phyloP scores from a whole-genome alignment of 2,113 vertebrate species.

The Xenus cinereus region DNA sequence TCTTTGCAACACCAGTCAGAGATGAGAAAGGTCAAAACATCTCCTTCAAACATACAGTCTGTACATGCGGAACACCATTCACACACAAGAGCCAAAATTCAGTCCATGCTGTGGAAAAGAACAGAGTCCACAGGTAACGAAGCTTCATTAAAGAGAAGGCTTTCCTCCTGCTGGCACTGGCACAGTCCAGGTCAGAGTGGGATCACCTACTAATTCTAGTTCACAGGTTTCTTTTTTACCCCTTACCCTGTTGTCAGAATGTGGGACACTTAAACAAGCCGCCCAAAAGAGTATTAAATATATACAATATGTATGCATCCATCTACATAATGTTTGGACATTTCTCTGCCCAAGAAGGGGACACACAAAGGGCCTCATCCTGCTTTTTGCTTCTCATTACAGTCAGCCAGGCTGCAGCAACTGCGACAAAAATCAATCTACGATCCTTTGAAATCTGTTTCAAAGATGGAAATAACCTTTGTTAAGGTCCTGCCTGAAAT shows the following conservation, averaged over 20 bases:
- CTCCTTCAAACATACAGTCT: background rate
- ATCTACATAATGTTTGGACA: rapidly evolving
- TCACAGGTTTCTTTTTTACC: background rate
- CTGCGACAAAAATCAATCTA: background rate
- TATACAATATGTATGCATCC: rapidly evolving
- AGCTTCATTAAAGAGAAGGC: background rate
- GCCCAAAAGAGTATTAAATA: background rate
- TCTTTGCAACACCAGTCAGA: slow-evolving; percentile 56
- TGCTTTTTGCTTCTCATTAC: background rate
- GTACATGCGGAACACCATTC: background rate
- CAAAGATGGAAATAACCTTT: background rate
- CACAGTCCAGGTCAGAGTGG: background rate
- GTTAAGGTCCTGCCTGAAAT: background rate
- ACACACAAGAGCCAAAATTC: background rate
- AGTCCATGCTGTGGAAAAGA: background rate
- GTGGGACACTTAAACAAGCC: background rate
- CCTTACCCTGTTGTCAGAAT: background rate
- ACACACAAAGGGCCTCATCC: background rate
- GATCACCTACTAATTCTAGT: background rate
- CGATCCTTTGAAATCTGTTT: background rate
- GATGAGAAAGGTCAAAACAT: slow-evolving; percentile 60
- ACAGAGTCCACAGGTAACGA: background rate
- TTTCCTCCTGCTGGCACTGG: background rate
- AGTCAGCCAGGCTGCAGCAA: background rate
- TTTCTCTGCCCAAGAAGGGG: background rate